Evolutionary conservation across 2,113 vertebrate genomes (phyloP), one percentile per base, ranked within the genome.

Genomic region (Tylochromis polylepis): DNA sequence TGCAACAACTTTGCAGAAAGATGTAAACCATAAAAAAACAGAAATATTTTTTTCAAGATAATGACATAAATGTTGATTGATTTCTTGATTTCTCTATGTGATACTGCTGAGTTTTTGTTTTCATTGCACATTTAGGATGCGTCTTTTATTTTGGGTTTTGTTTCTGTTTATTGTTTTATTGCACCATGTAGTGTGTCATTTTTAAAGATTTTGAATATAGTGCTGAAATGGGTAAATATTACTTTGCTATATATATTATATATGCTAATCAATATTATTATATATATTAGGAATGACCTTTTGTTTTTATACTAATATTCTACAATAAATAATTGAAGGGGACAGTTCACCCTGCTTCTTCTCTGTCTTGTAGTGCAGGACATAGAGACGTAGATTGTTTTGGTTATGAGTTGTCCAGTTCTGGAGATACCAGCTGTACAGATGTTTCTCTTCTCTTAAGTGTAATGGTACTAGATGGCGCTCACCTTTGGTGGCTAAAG

Each of bases 91-190:
- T 72, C 0, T 72, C 22, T 18, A 0, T 75, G 70, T 75, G 41
- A 75, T 51, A 75, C 43, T 72, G 0, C 15, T 29, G 5, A 11
- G 4, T 2, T 72, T 18, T 72, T 72, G 41, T 29, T 29, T 75
- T 31, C 0, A 51, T 18, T 51, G 41, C 41, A 72, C 5, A 72
- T 72, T 46, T 11, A 46, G 14, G 5, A 41, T 24, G 12, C 8
- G 24, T 70, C n/a, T 43, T 16, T 24, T 41, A 70, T 70, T 67
- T 24, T 3, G 36, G 6, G 0, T 0, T 0, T 15, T 22, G 41
- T 46, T 46, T 4, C 38, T 72, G 0, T 70, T 70, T 70, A 27
- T 70, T 43, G 38, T 16, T 72, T 72, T 10, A 46, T 24, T 18
- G 41, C 22, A 29, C 14, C 18, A 46, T 72, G n/a, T 18, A 72